Evolutionary conservation across 2,113 vertebrate genomes (phyloP).

Genomic region (Tachysurus fulvidraco): DNA sequence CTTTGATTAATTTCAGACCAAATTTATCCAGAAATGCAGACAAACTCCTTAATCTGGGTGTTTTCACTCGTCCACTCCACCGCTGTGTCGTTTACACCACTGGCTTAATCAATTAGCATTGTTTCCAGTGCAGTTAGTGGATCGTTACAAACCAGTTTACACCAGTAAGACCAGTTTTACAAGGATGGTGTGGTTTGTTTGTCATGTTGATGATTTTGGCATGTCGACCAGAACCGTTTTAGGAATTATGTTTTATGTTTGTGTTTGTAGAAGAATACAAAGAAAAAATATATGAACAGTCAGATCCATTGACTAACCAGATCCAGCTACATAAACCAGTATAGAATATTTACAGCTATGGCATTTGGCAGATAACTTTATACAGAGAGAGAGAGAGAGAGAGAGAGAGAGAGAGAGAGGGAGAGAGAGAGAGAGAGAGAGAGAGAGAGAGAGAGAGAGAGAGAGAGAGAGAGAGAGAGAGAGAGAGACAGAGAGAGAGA

Average conservation of each 20-base stretch:
- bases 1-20: not conserved
- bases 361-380: no score
- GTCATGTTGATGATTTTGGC: not conserved
- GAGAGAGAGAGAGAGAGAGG: no score
- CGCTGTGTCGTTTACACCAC: not conserved
- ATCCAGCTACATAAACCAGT: not conserved
- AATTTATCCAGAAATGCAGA: not conserved
- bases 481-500: no score
- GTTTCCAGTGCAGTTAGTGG: not conserved
- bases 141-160: not conserved
- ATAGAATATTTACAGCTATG: no score
- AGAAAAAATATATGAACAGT: not conserved
- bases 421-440: no score
- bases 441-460: no score
- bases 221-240: not conserved
- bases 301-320: not conserved
- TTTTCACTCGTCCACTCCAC: not conserved
- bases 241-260: not conserved
- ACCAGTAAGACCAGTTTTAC: constrained; percentile 1
- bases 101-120: no score
- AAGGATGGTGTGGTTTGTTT: not conserved
- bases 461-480: no score
- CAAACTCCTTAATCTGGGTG: not conserved
- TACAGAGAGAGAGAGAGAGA: no score
- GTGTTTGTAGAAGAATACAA: not conserved